These are phyloP conservation scores for Sphecodes monilicornis DNA, from an alignment of 2,888 invertebrate genomes.

Conservation along the genomic window DNA sequence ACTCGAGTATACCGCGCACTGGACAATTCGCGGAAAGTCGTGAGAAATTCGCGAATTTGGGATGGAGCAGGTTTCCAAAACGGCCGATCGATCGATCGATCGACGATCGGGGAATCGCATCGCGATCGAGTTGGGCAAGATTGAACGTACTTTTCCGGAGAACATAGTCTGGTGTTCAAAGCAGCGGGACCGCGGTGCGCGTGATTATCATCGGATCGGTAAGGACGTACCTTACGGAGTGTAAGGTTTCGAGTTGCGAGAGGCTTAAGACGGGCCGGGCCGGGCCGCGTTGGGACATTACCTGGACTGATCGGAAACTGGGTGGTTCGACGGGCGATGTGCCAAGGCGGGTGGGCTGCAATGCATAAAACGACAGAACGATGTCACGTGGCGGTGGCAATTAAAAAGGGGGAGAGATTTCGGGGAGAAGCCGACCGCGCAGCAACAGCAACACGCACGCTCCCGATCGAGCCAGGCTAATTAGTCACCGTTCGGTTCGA, in stretches of 20 bases:
- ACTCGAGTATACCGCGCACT: neutral
- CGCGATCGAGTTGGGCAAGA: neutral
- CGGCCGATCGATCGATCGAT: neutral
- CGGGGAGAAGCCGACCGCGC: neutral
- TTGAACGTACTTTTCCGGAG: slow-evolving; percentile 47
- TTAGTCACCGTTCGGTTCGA: slow-evolving; percentile 62
- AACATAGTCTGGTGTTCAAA: slow-evolving; percentile 56
- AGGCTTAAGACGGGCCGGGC: slow-evolving; percentile 68
- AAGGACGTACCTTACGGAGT: slow-evolving; percentile 49
- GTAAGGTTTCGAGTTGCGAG: slow-evolving; percentile 50
- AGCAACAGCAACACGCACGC: slow-evolving; percentile 45
- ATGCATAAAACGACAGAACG: slow-evolving; percentile 80
- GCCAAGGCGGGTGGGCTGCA: slow-evolving; percentile 82
- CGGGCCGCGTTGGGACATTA: slow-evolving; percentile 79
- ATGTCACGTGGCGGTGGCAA: slow-evolving; percentile 77
- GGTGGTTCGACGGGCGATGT: slow-evolving; percentile 81
- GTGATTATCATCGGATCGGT: slow-evolving; percentile 49
- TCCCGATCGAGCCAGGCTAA: slow-evolving; percentile 60
- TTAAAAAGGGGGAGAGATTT: slow-evolving; percentile 69
- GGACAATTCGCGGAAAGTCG: neutral
- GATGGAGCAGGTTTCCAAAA: neutral
- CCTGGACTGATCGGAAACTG: slow-evolving; percentile 82
- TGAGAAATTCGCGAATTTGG: neutral
- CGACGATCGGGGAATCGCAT: neutral
- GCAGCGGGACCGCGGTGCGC: slow-evolving; percentile 54